Evolutionary conservation across 2,797 vertebrate genomes (phyloP), one percentile per base, ranked within the genome.

Genomic region (Enteromius thamalakanensis): DNA sequence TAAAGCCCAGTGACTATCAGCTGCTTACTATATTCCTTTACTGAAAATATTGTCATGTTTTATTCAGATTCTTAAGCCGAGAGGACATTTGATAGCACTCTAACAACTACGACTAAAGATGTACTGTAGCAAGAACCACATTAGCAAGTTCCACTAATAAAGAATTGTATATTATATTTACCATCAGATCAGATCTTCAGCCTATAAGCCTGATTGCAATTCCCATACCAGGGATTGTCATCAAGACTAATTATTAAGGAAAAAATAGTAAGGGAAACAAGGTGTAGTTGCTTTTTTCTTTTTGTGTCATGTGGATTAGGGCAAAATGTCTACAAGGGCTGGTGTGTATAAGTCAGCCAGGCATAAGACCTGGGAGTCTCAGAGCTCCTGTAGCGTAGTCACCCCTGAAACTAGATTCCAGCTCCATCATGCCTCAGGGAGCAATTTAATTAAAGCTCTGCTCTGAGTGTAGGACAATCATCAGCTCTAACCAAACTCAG

Each of bases 341-440:
- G 23, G 49, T 87, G 89, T 90, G 78, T 62, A 85, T 83, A 88
- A 86, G 80, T 84, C 84, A 88, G 79, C 47, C 17, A 29, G 77
- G 76, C 74, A 77, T 83, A 72, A 76, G 67, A 85, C 37, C 76
- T 1, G 12, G 85, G 77, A 85, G 77, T 90, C 85, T 65, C 68
- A 76, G 60, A 82, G 82, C 85, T 83, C 86, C 72, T 19, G 77
- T 87, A 88, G 90, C 42, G 82, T 90, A 91, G 82, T 89, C 89
- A 89, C 88, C 92, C 91, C 90, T 94, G 90, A 92, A 94, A 94
- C 92, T 91, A 90, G 85, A 92, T 94, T 91, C 87, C 88, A 89
- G 90, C 78, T 90, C 88, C 90, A 93, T 92, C 92, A 92, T 91
- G 92, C 92, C 92, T 92, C 88, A 92, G 90, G 91, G 90, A 93